These are phyloP conservation scores for Charina bottae DNA, from an alignment of 2,113 vertebrate species.

Conservation along the genomic window DNA sequence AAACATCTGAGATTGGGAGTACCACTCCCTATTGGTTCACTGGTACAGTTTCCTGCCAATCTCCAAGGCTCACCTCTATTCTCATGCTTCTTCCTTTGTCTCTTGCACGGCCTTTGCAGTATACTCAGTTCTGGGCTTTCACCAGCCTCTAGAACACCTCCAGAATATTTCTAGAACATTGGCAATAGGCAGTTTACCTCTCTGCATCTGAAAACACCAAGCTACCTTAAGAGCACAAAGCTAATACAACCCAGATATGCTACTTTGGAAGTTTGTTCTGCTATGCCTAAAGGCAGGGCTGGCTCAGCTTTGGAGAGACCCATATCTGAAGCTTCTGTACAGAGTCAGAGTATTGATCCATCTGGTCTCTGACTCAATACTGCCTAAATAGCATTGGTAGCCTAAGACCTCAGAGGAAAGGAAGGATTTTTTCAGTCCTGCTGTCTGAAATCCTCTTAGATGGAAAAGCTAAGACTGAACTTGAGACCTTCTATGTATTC, in stretches of 20 bases:
- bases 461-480: neutral
- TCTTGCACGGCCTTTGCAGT: neutral
- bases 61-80: neutral
- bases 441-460: neutral
- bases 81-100: neutral
- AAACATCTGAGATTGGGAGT: neutral
- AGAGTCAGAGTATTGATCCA: neutral
- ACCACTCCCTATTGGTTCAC: neutral
- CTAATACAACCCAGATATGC: neutral
- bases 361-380: neutral
- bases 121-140: neutral
- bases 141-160: neutral
- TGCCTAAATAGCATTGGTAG: neutral
- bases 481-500: neutral
- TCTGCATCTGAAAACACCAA: neutral
- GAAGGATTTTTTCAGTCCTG: neutral
- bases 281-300: neutral
- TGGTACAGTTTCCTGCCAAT: neutral
- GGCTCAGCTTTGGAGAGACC: neutral
- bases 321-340: neutral
- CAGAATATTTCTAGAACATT: neutral
- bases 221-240: neutral
- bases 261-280: neutral
- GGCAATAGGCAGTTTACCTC: neutral
- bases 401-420: neutral